These are phyloP conservation scores for Conomelus anceps DNA, from an alignment of 2,888 invertebrate genomes.

Conservation along the genomic window DNA sequence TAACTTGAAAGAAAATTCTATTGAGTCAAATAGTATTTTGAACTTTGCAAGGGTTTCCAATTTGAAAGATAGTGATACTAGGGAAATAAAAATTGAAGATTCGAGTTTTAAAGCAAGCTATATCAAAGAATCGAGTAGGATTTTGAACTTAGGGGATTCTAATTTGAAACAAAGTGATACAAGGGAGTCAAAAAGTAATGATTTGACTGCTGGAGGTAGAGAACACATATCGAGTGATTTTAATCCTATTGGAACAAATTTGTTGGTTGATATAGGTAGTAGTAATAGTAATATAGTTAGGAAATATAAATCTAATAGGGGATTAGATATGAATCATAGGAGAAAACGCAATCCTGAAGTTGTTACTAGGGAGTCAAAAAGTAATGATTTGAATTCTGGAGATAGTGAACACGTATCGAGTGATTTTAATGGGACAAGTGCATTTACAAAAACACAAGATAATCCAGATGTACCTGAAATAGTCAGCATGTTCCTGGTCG, in stretches of 20 bases:
- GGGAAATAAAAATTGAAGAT: not conserved
- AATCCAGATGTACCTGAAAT: too few species aligned
- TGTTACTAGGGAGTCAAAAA: not conserved
- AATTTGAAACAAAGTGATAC: not conserved
- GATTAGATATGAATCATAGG: too few species aligned
- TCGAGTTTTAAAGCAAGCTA: not conserved
- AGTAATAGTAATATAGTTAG: too few species aligned
- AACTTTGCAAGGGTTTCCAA: not conserved
- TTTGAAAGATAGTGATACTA: not conserved
- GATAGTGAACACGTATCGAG: not conserved
- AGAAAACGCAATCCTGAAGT: too few species aligned
- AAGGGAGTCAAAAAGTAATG: not conserved
- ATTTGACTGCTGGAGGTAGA: too few species aligned
- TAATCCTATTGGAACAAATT: too few species aligned
- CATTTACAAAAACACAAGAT: too few species aligned
- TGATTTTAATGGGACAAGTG: too few species aligned
- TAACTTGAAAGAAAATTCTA: not conserved
- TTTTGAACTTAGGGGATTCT: not conserved
- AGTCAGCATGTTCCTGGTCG: constrained; percentile 50
- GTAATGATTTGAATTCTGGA: not conserved
- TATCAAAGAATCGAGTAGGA: too few species aligned
- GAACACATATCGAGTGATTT: not conserved
- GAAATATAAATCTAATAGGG: too few species aligned
- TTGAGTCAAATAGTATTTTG: not conserved
- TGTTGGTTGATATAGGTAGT: too few species aligned